Conservation (phyloP, 2,113 vertebrate genomes). For the Siphamia tubifer region DNA sequence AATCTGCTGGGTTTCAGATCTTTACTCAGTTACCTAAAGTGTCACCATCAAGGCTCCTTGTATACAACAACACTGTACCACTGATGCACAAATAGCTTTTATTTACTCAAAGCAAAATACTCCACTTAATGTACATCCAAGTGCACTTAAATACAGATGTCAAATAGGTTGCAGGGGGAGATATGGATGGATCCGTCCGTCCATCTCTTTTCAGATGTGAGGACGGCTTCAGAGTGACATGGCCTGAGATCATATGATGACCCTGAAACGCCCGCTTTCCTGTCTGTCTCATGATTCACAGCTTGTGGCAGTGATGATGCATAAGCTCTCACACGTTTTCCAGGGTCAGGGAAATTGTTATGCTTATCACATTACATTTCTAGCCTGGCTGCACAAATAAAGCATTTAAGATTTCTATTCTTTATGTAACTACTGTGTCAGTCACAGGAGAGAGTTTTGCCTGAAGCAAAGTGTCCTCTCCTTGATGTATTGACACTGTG, state of each 20-base stretch:
- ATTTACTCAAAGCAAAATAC: not conserved
- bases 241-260: conserved; percentile 9
- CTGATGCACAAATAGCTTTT: not conserved
- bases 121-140: not conserved
- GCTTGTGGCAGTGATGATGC: not conserved
- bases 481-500: not conserved
- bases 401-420: not conserved
- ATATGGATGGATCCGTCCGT: not conserved
- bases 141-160: not conserved
- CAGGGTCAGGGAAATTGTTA: not conserved
- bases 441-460: too few species aligned
- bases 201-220: not conserved
- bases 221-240: not conserved
- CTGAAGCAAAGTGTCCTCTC: too few species aligned
- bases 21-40: not conserved
- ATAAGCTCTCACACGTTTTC: not conserved
- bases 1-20: not conserved
- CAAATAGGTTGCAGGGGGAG: not conserved
- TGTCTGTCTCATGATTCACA: conserved; percentile 33
- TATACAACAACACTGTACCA: not conserved
- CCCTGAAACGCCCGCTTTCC: not conserved
- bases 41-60: not conserved
- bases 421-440: not conserved
- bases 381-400: not conserved
- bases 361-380: not conserved